Evolutionary conservation across 2,888 invertebrate species (phyloP).

Genomic region (Diplazon laetatorius): DNA sequence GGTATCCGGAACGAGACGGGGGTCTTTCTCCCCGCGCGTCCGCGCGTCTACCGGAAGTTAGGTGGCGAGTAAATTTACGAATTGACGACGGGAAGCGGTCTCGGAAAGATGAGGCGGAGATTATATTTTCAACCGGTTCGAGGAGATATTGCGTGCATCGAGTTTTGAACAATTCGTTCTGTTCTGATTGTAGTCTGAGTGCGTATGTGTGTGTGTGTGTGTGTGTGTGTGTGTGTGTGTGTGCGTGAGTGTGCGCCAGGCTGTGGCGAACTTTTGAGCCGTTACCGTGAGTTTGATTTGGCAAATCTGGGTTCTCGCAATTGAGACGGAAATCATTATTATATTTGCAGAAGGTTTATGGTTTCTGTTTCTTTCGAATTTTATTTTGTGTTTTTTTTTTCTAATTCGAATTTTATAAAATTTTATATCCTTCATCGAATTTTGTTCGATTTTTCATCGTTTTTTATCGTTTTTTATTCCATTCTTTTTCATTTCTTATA

Average conservation of each 20-base stretch:
- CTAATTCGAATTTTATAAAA: too few relatives aligned
- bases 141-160: not conserved
- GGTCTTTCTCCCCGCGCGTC: not conserved
- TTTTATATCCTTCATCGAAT: too few relatives aligned
- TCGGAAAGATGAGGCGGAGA: constrained; percentile 24
- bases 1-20: constrained; percentile 3
- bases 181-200: too few relatives aligned
- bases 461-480: too few relatives aligned
- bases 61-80: constrained; percentile 42
- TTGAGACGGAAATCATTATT: not conserved
- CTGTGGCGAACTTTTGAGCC: not conserved
- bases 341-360: not conserved
- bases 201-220: too few relatives aligned
- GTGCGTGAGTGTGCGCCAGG: too few relatives aligned
- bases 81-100: constrained; percentile 47
- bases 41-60: constrained; percentile 1
- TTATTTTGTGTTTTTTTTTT: too few relatives aligned
- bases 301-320: not conserved
- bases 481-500: too few relatives aligned
- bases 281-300: not conserved
- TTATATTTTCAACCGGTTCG: constrained; percentile 5
- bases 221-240: too few relatives aligned
- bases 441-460: too few relatives aligned
- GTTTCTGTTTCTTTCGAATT: not conserved
- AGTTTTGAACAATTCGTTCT: not conserved